Conservation (phyloP, 2,797 vertebrate species). For the Sus cebifrons region DNA sequence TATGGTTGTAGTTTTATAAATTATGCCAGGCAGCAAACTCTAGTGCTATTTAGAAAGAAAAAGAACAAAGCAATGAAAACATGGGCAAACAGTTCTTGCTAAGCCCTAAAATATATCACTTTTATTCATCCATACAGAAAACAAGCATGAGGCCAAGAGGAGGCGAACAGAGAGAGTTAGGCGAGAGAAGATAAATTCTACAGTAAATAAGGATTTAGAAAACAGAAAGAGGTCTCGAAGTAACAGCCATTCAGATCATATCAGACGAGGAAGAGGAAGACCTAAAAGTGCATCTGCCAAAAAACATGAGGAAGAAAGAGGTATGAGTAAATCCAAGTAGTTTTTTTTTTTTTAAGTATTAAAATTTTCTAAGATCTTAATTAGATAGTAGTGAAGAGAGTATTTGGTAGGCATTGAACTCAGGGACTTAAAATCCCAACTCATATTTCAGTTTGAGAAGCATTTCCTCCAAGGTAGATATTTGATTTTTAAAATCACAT, state of each 20-base stretch:
- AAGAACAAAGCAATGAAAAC: not conserved
- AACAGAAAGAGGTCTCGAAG: conserved; percentile 95
- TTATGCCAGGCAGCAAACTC: conserved; percentile 64
- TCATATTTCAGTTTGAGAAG: conserved; percentile 61
- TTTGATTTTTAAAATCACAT: not conserved
- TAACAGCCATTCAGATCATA: conserved; percentile 97
- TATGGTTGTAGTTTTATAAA: conserved; percentile 24
- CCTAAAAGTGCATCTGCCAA: conserved; percentile 96
- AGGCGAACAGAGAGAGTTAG: conserved; percentile 97
- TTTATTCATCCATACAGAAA: conserved; percentile 92
- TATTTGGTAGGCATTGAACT: conserved; percentile 39
- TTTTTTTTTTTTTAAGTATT: conserved; percentile 27
- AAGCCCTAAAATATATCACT: conserved; percentile 74
- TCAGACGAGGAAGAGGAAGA: conserved; percentile 96
- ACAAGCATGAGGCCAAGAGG: conserved; percentile 96
- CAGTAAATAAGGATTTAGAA: conserved; percentile 95
- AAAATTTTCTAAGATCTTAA: not conserved
- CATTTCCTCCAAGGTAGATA: conserved; percentile 62
- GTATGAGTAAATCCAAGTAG: conserved; percentile 89
- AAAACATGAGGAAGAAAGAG: conserved; percentile 98
- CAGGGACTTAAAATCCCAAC: conserved; percentile 40
- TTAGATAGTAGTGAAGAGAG: conserved; percentile 57
- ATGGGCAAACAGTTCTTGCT: conserved; percentile 57
- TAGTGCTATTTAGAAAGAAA: conserved; percentile 62
- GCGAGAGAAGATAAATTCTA: conserved; percentile 95